Percentiles rank a stretch among this genome's conserved stretches.
Conservation (phyloP, 2,113 vertebrate species). For the Pachycephala philippinensis region DNA sequence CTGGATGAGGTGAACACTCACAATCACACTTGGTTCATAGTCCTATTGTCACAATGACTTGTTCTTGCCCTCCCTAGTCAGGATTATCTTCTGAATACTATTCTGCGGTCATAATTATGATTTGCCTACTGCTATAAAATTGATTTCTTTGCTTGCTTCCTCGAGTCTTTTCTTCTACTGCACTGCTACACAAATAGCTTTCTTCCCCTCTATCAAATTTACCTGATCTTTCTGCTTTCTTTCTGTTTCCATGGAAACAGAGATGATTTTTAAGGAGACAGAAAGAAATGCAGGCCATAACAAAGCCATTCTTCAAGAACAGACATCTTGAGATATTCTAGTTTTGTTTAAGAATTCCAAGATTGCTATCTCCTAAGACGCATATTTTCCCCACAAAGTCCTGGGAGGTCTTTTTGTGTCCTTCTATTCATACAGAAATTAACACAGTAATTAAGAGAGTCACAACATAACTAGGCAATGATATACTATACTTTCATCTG, state of each 20-base stretch:
- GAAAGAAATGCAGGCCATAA: neutral
- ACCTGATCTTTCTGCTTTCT: neutral
- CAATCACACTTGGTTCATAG: neutral
- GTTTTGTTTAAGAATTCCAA: neutral
- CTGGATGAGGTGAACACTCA: neutral
- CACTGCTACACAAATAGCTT: neutral
- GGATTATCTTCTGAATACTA: neutral
- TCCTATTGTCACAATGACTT: neutral
- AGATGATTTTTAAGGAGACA: neutral
- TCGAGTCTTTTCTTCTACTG: neutral
- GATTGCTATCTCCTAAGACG: neutral
- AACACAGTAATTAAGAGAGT: neutral
- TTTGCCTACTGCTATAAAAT: neutral
- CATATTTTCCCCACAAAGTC: neutral
- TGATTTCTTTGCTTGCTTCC: neutral
- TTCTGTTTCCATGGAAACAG: conserved; percentile 25
- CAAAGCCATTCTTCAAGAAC: neutral
- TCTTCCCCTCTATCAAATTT: neutral
- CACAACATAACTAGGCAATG: neutral
- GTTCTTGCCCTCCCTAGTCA: neutral
- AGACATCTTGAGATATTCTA: neutral
- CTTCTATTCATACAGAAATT: neutral
- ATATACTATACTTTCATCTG: neutral
- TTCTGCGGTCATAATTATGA: neutral
- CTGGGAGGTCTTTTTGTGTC: neutral